Percentiles rank a stretch among this genome's conserved stretches.
Evolutionary conservation across 1,140 invertebrate species (phyloP).

Genomic region (Anoplophora glabripennis): DNA sequence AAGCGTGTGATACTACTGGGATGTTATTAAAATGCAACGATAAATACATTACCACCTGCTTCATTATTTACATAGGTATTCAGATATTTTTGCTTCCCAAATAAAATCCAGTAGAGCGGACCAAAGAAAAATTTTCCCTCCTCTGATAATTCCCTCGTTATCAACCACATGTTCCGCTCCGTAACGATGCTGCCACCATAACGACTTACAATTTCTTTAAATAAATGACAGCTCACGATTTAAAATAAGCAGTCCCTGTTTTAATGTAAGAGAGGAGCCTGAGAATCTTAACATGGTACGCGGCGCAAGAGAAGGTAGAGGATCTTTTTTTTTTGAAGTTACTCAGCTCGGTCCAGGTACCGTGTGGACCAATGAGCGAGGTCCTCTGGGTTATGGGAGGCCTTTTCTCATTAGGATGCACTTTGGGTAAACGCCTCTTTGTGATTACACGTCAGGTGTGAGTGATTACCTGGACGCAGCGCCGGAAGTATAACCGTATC

Average conservation of each 20-base stretch:
- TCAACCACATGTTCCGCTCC: slow-evolving; percentile 12
- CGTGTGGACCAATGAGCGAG: slow-evolving; percentile 20
- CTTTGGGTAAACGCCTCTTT: slow-evolving; percentile 43
- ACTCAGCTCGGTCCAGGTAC: slow-evolving; percentile 17
- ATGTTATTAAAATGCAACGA: no score
- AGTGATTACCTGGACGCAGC: slow-evolving; percentile 46
- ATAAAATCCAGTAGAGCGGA: no score
- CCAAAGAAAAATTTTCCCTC: no score
- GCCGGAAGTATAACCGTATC: slow-evolving; percentile 39
- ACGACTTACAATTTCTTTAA: slow-evolving; percentile 30
- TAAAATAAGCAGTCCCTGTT: slow-evolving; percentile 31
- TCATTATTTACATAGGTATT: no score
- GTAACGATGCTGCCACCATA: slow-evolving; percentile 19
- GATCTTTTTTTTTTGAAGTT: slow-evolving; percentile 27
- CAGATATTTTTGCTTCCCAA: no score
- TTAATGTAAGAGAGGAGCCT: no score
- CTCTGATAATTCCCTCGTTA: no score
- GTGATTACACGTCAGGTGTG: slow-evolving; percentile 49
- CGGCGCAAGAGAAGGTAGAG: slow-evolving; percentile 17
- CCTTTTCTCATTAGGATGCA: slow-evolving; percentile 44
- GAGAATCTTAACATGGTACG: slow-evolving; percentile 34
- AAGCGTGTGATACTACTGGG: no score
- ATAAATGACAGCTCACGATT: slow-evolving; percentile 35
- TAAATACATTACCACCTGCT: no score
- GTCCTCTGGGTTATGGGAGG: slow-evolving; percentile 1